These are phyloP conservation scores for Drosophila simulans DNA, from an alignment of 1,140 invertebrate genomes.

Conservation along the genomic window DNA sequence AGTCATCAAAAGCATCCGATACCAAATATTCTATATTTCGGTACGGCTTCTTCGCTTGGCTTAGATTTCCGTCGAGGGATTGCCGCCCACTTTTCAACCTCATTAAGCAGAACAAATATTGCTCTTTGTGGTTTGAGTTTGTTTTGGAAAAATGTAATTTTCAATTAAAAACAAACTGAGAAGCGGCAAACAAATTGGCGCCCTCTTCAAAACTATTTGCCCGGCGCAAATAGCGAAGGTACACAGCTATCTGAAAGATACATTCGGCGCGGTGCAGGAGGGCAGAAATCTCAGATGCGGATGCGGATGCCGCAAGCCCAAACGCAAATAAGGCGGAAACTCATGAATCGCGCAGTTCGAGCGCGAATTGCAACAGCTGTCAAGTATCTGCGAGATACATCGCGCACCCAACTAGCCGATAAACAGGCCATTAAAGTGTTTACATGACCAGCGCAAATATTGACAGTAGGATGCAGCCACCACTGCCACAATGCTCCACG, in stretches of 20 bases:
- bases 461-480: constrained; percentile 66
- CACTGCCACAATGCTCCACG: constrained; percentile 5
- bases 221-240: constrained; percentile 47
- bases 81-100: constrained; percentile 54
- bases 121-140: constrained; percentile 17
- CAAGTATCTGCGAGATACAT: constrained; percentile 66
- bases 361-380: constrained; percentile 82
- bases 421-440: constrained; percentile 77
- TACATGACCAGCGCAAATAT: constrained; percentile 78
- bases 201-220: constrained; percentile 67
- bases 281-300: constrained; percentile 21
- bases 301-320: constrained; percentile 48
- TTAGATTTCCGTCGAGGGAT: constrained; percentile 1
- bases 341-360: constrained; percentile 61
- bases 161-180: constrained; percentile 59
- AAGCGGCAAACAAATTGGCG: constrained; percentile 52
- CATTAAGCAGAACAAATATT: constrained; percentile 66
- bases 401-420: constrained; percentile 58
- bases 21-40: too few species aligned
- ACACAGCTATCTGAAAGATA: constrained; percentile 58
- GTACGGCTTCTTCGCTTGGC: too few species aligned
- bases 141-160: constrained; percentile 54
- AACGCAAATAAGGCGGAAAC: constrained; percentile 52
- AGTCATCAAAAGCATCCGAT: too few species aligned
- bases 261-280: constrained; percentile 22